Percentiles rank a stretch among this genome's conserved stretches.
Evolutionary conservation across 2,113 vertebrate species (phyloP).

Genomic region (Oriolus oriolus): DNA sequence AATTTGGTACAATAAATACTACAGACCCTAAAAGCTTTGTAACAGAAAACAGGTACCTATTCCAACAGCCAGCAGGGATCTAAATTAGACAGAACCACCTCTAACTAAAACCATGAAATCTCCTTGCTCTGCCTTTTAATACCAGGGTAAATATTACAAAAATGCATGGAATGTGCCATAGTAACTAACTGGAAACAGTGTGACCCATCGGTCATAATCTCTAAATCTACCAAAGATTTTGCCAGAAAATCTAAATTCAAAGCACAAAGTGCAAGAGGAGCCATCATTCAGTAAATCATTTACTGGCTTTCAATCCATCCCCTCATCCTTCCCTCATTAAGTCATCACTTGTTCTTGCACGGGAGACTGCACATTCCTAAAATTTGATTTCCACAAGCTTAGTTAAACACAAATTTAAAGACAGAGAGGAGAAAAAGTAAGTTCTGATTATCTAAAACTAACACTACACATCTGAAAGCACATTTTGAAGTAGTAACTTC

Average conservation of each 20-base stretch:
- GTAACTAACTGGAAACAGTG: background rate
- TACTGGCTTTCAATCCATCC: background rate
- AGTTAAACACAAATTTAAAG: background rate
- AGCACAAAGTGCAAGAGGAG: background rate
- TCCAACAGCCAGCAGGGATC: background rate
- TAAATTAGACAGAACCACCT: background rate
- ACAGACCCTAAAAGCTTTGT: background rate
- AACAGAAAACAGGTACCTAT: background rate
- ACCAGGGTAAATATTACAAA: background rate
- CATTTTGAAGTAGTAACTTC: background rate
- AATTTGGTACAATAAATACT: background rate
- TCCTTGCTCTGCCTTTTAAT: background rate
- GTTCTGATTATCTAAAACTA: background rate
- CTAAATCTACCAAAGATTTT: background rate
- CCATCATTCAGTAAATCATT: background rate
- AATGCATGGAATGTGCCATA: rapidly evolving
- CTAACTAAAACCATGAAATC: background rate
- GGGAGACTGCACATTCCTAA: background rate
- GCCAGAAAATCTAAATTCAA: background rate
- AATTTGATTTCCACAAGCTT: background rate
- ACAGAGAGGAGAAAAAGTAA: background rate
- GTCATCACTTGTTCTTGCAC: background rate
- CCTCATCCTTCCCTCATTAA: background rate
- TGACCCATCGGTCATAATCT: rapidly evolving
- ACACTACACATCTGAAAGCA: background rate